Evolutionary conservation across 2,797 vertebrate genomes (phyloP), one percentile per base, ranked within the genome.

Genomic region (Mico argentatus): DNA sequence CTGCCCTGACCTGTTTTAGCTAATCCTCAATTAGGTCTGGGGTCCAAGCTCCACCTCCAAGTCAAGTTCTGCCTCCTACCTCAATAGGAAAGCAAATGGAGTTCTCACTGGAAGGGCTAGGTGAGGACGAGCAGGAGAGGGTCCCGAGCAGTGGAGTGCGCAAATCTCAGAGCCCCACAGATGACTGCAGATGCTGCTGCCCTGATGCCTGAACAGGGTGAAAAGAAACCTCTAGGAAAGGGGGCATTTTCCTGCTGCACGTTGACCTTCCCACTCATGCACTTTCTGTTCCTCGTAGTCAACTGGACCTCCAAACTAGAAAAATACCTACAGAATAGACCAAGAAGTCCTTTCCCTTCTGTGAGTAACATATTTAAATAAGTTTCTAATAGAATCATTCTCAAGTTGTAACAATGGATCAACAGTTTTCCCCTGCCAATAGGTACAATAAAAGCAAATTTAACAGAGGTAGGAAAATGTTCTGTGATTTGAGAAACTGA

Each of bases 111-210:
- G 70, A 22, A 36, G 6, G 72, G 2, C 1, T 4, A 61, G 20
- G 39, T 19, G 57, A 27, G 30, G 67, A 9, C 2, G 0, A 26
- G 12, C 1, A 7, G 7, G 24, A 33, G 33, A 41, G 15, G 19
- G 15, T 4, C 2, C 3, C 2, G 6, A 41, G 55, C 9, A 1
- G 2, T 2, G 9, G 17, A 5, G 19, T 0, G 24, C n/a, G 14
- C 5, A 0, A 0, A 27, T 15, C 41, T 77, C 30, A 59, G 81
- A 52, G 81, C 22, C 81, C 59, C 3, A 0, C 7, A 48, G 10
- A 5, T 4, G 67, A 72, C 2, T 0, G 48, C 33, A 0, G 22
- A 8, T 1, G 33, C 20, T 17, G 36, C 20, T 17, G 19, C 11
- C 48, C 75, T 4, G 2, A 1, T 2, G 13, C n/a, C 70, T 15